These are phyloP conservation scores for Diploptera punctata DNA, from an alignment of 2,888 invertebrate genomes.

Conservation along the genomic window DNA sequence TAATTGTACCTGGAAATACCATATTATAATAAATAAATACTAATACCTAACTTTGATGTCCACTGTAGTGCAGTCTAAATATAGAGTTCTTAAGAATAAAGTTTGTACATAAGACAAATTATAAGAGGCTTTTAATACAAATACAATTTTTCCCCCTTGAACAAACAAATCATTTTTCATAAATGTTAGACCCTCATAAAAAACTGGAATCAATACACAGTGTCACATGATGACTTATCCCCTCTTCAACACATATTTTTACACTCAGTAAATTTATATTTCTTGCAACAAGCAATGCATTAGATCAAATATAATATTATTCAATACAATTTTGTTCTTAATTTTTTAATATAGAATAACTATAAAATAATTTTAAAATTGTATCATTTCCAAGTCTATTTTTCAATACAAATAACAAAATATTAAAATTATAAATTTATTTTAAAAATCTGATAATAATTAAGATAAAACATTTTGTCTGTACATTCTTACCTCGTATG, in stretches of 20 bases:
- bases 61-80: not conserved
- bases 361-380: too few species aligned
- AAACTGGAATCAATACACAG: not conserved
- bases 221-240: not conserved
- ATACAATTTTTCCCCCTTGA: not conserved
- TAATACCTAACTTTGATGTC: not conserved
- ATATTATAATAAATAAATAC: not conserved
- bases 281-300: not conserved
- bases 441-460: too few species aligned
- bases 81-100: not conserved
- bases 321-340: too few species aligned
- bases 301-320: not conserved
- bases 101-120: too few species aligned
- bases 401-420: too few species aligned
- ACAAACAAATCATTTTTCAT: not conserved
- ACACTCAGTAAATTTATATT: not conserved
- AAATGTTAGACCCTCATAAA: not conserved
- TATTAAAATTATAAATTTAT: too few species aligned
- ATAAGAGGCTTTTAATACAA: too few species aligned
- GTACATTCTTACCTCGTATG: too few species aligned
- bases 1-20: not conserved
- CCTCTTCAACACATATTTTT: not conserved
- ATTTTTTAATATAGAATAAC: too few species aligned
- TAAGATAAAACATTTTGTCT: too few species aligned
- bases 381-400: too few species aligned